Evolutionary conservation across 2,797 vertebrate genomes (phyloP).

Genomic region (Scleropages formosus): DNA sequence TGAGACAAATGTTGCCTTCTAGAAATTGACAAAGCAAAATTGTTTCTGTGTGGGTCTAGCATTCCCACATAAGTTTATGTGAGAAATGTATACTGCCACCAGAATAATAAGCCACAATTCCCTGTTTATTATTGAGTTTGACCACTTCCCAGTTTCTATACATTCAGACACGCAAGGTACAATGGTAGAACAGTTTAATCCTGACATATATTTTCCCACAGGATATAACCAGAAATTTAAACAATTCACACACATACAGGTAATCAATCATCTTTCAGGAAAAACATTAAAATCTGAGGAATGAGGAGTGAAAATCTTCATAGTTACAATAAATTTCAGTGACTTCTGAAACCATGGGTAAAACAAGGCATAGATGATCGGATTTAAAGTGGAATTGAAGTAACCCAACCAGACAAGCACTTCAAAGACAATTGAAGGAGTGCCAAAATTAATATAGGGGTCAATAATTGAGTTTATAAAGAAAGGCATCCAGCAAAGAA

Average conservation of each 20-base stretch:
- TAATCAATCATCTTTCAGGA: slow-evolving; percentile 22
- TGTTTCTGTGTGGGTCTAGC: neutral
- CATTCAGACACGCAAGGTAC: no score
- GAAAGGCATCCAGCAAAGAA: slow-evolving; percentile 60
- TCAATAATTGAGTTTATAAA: slow-evolving; percentile 51
- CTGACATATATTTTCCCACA: neutral
- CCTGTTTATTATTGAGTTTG: no score
- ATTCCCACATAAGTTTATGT: no score
- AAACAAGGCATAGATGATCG: slow-evolving; percentile 59
- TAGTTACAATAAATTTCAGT: slow-evolving; percentile 48
- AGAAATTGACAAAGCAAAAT: slow-evolving; percentile 6
- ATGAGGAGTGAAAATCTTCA: slow-evolving; percentile 48
- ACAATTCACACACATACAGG: neutral
- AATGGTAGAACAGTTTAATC: no score
- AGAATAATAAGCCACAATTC: no score
- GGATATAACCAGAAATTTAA: neutral
- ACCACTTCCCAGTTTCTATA: no score
- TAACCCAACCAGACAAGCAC: slow-evolving; percentile 56
- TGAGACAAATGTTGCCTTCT: neutral
- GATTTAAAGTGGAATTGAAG: slow-evolving; percentile 60
- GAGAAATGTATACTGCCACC: no score
- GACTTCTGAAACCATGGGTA: slow-evolving; percentile 61
- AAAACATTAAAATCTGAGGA: slow-evolving; percentile 50
- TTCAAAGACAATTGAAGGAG: slow-evolving; percentile 51
- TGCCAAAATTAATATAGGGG: slow-evolving; percentile 52